Conservation (phyloP, 2,888 invertebrate genomes). For the Formica aserva region DNA sequence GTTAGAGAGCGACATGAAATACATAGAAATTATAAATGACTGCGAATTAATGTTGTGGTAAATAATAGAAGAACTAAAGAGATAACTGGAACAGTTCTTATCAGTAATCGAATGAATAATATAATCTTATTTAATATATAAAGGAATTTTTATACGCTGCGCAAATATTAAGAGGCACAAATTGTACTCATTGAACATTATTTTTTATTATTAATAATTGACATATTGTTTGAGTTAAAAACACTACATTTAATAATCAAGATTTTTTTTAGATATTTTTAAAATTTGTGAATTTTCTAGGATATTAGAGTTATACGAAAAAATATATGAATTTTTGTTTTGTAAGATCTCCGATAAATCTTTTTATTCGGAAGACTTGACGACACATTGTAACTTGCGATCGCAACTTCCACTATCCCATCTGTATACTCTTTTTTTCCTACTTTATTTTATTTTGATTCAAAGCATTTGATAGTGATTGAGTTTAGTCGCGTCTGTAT, state of each 20-base stretch:
- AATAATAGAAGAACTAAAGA: conserved; percentile 1
- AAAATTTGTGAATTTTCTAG: background rate
- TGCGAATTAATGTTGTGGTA: conserved; percentile 11
- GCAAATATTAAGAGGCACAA: background rate
- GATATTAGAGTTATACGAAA: background rate
- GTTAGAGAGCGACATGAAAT: background rate
- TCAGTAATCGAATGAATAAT: background rate
- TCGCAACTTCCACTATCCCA: conserved; percentile 30
- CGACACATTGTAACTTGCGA: conserved; percentile 24
- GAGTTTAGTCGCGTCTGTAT: conserved; percentile 63
- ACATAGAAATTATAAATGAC: background rate
- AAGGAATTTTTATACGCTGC: background rate
- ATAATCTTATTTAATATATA: background rate
- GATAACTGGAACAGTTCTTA: background rate
- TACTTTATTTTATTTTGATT: conserved; percentile 21
- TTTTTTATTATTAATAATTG: conserved; percentile 1
- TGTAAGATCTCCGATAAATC: conserved; percentile 10
- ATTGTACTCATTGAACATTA: background rate
- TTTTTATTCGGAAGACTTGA: conserved; percentile 14
- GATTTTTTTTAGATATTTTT: background rate
- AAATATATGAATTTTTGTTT: background rate
- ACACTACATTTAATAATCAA: background rate
- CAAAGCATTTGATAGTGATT: conserved; percentile 33
- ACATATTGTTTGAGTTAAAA: background rate
- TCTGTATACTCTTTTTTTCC: background rate